These are phyloP conservation scores for Phrynocephalus guinanensis DNA, from an alignment of 2,797 vertebrate species.

Conservation along the genomic window DNA sequence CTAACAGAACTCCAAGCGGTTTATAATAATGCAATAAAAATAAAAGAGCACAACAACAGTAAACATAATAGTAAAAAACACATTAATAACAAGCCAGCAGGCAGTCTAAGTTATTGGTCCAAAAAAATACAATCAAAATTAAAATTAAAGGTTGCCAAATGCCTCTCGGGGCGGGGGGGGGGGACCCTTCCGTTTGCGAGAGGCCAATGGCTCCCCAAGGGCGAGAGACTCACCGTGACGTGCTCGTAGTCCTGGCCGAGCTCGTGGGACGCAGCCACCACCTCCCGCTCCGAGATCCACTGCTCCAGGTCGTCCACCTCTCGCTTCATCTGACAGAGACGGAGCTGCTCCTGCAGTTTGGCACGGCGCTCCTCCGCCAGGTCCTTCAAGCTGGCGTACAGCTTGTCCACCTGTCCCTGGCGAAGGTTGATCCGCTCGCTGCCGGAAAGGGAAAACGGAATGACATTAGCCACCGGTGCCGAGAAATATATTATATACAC, in stretches of 20 bases:
- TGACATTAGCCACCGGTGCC: background rate
- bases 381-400: constrained; percentile 92
- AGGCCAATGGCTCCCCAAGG: rapidly evolving
- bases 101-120: too few relatives aligned
- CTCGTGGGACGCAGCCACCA: constrained; percentile 95
- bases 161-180: background rate
- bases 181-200: too few relatives aligned
- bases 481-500: too few relatives aligned
- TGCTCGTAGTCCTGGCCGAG: constrained; percentile 97
- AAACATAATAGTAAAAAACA: too few relatives aligned
- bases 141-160: too few relatives aligned
- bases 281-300: constrained; percentile 95
- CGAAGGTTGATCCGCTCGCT: constrained; percentile 89
- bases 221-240: constrained; percentile 83
- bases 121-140: too few relatives aligned
- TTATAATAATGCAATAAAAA: too few relatives aligned
- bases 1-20: too few relatives aligned
- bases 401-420: constrained; percentile 93
- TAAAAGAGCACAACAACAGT: too few relatives aligned
- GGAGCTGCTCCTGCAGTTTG: constrained; percentile 88
- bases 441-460: background rate
- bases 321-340: constrained; percentile 91
- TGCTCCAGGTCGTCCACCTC: constrained; percentile 97
- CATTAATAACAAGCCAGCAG: too few relatives aligned
- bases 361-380: constrained; percentile 89